These are phyloP conservation scores for Graptemys geographica DNA, from an alignment of 2,797 vertebrate species.

Conservation along the genomic window DNA sequence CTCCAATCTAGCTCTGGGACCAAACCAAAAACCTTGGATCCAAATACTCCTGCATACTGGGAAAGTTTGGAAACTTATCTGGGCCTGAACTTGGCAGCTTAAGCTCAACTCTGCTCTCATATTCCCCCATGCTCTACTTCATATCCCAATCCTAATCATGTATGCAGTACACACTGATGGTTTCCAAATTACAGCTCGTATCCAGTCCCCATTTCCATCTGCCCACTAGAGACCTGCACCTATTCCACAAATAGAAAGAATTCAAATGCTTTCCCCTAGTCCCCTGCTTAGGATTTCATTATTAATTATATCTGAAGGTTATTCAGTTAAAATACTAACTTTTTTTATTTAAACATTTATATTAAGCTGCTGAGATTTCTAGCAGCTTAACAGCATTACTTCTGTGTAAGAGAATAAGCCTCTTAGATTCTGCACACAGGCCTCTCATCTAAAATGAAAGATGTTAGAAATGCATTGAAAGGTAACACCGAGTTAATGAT, in stretches of 20 bases:
- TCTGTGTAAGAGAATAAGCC: slow-evolving; percentile 77
- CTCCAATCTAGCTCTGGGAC: neutral
- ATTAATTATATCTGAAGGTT: slow-evolving; percentile 80
- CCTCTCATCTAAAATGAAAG: slow-evolving; percentile 74
- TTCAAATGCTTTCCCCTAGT: slow-evolving; percentile 66
- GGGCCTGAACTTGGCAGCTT: neutral
- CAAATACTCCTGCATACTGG: neutral
- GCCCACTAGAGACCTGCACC: slow-evolving; percentile 68
- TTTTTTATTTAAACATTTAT: slow-evolving; percentile 81
- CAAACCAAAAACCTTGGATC: neutral
- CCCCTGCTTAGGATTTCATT: slow-evolving; percentile 76
- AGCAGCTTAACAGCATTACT: slow-evolving; percentile 77
- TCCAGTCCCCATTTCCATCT: slow-evolving; percentile 71
- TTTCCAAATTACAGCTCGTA: slow-evolving; percentile 69
- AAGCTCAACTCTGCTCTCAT: slow-evolving; percentile 36
- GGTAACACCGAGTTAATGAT: slow-evolving; percentile 62
- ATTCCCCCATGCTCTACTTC: slow-evolving; percentile 65
- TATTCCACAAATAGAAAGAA: slow-evolving; percentile 76
- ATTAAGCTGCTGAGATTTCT: slow-evolving; percentile 80
- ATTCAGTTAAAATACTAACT: slow-evolving; percentile 79
- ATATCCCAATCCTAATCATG: slow-evolving; percentile 29
- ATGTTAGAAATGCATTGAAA: slow-evolving; percentile 72
- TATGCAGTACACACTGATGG: slow-evolving; percentile 42
- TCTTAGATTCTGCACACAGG: slow-evolving; percentile 74
- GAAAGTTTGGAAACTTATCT: neutral